phyloP scores from a whole-genome alignment of 2,888 invertebrate genomes.

The Anoplius nigerrimus region DNA sequence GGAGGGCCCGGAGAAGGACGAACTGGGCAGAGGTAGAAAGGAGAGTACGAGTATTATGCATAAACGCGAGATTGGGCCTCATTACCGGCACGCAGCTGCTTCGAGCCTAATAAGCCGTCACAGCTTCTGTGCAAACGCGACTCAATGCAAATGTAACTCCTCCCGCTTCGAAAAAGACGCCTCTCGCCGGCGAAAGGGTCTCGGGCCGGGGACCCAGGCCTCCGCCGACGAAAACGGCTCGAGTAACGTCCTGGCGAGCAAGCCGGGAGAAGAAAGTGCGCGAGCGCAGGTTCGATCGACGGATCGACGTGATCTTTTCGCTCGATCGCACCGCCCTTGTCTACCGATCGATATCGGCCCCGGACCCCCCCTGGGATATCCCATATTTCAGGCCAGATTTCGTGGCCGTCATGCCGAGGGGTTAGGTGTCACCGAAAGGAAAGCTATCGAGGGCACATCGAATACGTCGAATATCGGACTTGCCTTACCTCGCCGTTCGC shows the following conservation, averaged over 20 bases:
- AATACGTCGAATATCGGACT: not conserved
- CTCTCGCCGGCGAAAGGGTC: slow-evolving; percentile 19
- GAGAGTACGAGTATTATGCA: slow-evolving; percentile 57
- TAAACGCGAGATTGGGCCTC: slow-evolving; percentile 66
- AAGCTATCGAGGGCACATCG: not conserved
- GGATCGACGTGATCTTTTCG: slow-evolving; percentile 22
- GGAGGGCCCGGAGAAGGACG: slow-evolving; percentile 1
- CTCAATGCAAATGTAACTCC: slow-evolving; percentile 63
- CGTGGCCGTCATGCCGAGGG: no score
- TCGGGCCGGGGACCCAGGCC: not conserved
- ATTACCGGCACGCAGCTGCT: slow-evolving; percentile 72
- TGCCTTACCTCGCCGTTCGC: no score
- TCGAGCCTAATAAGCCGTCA: slow-evolving; percentile 71
- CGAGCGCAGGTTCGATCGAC: not conserved
- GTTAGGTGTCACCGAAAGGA: no score
- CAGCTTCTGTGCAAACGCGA: slow-evolving; percentile 69
- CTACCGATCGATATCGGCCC: slow-evolving; percentile 35
- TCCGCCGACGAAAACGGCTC: slow-evolving; percentile 17
- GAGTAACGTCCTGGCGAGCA: not conserved
- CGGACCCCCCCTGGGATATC: not conserved
- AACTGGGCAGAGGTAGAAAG: not conserved
- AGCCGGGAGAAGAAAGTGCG: not conserved
- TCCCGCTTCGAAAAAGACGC: slow-evolving; percentile 16
- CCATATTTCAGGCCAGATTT: no score
- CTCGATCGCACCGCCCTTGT: slow-evolving; percentile 29